Conservation (phyloP, 1,140 invertebrate genomes). For the Sitophilus oryzae region DNA sequence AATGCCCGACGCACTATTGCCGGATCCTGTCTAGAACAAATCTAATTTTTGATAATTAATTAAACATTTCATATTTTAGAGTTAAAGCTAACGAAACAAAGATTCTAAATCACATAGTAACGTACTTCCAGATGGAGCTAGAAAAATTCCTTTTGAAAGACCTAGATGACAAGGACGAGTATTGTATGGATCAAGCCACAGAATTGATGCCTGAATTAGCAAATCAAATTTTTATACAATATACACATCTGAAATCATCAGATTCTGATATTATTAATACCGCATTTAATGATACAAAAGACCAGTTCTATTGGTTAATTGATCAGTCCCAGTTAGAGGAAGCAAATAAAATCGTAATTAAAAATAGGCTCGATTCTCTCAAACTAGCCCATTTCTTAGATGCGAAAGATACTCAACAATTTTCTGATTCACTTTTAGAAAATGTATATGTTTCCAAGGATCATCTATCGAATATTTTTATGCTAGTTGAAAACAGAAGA, state of each 20-base stretch:
- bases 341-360: not conserved
- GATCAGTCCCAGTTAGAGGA: not conserved
- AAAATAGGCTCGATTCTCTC: not conserved
- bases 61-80: too few relatives aligned
- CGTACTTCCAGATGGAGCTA: not conserved
- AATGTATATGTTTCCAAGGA: not conserved
- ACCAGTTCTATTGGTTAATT: not conserved
- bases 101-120: not conserved
- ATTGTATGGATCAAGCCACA: not conserved
- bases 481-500: not conserved
- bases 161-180: not conserved
- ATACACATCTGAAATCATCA: not conserved
- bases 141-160: not conserved
- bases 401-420: not conserved
- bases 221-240: not conserved
- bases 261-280: not conserved
- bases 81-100: too few relatives aligned
- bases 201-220: not conserved
- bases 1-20: too few relatives aligned
- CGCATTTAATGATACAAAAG: not conserved
- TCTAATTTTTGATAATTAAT: too few relatives aligned
- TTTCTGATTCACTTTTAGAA: not conserved
- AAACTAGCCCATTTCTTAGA: not conserved
- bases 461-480: not conserved
- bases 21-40: too few relatives aligned